Conservation (phyloP, 2,113 vertebrate species). For the Corydoras maculifer region DNA sequence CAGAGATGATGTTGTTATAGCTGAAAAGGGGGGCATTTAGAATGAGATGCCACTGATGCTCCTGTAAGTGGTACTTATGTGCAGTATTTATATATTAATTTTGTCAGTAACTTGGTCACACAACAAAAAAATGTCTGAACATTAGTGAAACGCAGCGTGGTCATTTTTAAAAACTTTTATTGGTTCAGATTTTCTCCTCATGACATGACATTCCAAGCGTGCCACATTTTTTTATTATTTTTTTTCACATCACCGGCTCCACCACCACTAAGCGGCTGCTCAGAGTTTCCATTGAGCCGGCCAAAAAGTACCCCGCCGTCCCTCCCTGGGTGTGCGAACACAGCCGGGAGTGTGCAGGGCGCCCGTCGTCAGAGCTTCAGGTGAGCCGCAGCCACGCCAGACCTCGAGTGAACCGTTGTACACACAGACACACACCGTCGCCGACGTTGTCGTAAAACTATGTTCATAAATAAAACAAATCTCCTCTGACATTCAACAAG, state of each 20-base stretch:
- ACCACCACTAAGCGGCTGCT: neutral
- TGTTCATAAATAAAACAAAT: slow-evolving; percentile 84
- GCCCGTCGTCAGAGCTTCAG: neutral
- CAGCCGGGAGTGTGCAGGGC: too few species aligned
- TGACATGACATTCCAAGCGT: neutral
- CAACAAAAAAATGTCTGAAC: neutral
- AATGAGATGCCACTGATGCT: too few species aligned
- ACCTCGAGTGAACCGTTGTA: too few species aligned
- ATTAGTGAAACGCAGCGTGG: neutral
- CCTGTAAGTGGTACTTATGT: too few species aligned
- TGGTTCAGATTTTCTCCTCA: slow-evolving; percentile 1
- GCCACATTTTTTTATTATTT: neutral
- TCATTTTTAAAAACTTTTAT: neutral
- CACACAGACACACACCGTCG: slow-evolving; percentile 25
- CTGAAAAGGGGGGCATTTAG: too few species aligned
- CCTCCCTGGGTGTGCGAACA: neutral
- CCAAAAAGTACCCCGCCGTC: neutral
- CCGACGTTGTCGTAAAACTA: slow-evolving; percentile 73
- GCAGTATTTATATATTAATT: too few species aligned
- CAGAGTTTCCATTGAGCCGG: neutral
- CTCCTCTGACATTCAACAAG: slow-evolving; percentile 55
- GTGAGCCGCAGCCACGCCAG: neutral
- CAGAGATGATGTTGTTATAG: too few species aligned
- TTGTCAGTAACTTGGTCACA: too few species aligned
- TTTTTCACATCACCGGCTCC: neutral